Evolutionary conservation across 2,797 vertebrate species (phyloP), one percentile per base, ranked within the genome.

Genomic region (Odontamblyopus lacepedii): DNA sequence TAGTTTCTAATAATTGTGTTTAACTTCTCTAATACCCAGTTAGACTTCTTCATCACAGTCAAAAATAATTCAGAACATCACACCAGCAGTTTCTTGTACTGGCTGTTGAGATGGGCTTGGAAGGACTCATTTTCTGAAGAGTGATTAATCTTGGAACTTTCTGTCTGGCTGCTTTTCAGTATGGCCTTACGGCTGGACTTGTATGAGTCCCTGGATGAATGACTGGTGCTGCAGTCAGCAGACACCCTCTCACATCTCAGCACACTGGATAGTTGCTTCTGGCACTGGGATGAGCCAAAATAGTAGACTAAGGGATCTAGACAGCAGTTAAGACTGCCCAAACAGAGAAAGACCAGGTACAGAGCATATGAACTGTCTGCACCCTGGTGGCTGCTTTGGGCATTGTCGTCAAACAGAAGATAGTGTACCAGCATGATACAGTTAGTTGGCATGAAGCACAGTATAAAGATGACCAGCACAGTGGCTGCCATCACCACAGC

Each of bases 261-360:
- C 35, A 92, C 65, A 9, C 73, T 88, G 50, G 75, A 85, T 5
- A 98, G 87, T 69, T 96, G 86, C 35, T 82, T 92, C 89, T 95
- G 95, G 90, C 95, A 98, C 77, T 97, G 95, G 0, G 95, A 97
- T 4, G 97, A 98, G 4, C 95, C 96, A 0, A 95, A 97, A 82
- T 96, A 98, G 83, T 98, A 98, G 79, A 98, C 85, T 57, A 98
- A 67, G 2, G 97, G 97, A 23, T 98, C 97, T 32, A 98, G 88
- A 72, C 95, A 94, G 72, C 96, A 96, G 90, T 93, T 98, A 59
- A 96, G 0, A 50, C 96, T 98, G 62, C 96, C 96, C 78, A 97
- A 50, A 51, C 95, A 97, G 87, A 95, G 73, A 41, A 92, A 95
- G 19, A 98, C 82, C 57, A 98, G 91, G 59, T 98, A 98, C 23